These are phyloP conservation scores for Arctopsyche grandis DNA, from an alignment of 1,140 invertebrate genomes.

Conservation along the genomic window DNA sequence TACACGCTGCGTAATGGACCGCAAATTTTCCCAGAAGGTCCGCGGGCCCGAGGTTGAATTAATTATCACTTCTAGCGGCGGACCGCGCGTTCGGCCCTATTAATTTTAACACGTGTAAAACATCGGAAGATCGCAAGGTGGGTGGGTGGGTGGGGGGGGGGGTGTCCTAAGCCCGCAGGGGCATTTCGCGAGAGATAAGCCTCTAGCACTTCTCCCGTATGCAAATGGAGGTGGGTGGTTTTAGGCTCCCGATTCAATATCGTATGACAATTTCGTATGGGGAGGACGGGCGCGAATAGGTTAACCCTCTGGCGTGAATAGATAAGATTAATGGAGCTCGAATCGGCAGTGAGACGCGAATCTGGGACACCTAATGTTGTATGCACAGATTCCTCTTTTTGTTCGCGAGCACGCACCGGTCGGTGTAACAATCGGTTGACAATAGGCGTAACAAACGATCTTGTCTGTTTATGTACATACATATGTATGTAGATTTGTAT, in stretches of 20 bases:
- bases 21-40: constrained; percentile 27
- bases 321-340: constrained; percentile 53
- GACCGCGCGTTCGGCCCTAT: constrained; percentile 30
- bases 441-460: too few relatives aligned
- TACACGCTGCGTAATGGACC: not conserved
- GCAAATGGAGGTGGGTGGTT: constrained; percentile 36
- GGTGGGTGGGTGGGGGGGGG: not conserved
- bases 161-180: not conserved
- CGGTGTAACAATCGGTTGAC: too few relatives aligned
- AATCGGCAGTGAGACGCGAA: constrained; percentile 51
- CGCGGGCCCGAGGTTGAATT: constrained; percentile 39
- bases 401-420: not conserved
- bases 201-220: constrained; percentile 37
- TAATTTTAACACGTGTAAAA: constrained; percentile 53
- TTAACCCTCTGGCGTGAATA: constrained; percentile 53
- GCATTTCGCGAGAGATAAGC: constrained; percentile 26
- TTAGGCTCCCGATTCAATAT: constrained; percentile 46
- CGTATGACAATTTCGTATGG: constrained; percentile 44
- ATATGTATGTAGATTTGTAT: too few relatives aligned
- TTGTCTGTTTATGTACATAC: too few relatives aligned
- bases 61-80: constrained; percentile 40
- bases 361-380: constrained; percentile 42
- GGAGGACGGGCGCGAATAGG: constrained; percentile 44
- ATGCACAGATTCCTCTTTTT: not conserved
- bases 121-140: constrained; percentile 37